Conservation (phyloP, 1,140 invertebrate species). For the Neotoxoptera formosana region DNA sequence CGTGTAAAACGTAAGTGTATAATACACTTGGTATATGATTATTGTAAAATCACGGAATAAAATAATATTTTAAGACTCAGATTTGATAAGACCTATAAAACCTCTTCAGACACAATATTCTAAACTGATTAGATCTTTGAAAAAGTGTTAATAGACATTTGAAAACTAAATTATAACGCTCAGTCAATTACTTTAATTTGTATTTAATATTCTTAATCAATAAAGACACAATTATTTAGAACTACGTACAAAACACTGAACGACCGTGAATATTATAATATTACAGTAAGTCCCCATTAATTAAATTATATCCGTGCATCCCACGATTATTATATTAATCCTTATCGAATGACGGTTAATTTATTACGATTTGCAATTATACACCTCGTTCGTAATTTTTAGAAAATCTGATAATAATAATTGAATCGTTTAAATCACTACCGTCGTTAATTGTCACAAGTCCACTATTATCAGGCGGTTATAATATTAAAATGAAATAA, state of each 20-base stretch:
- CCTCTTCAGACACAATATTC: not conserved
- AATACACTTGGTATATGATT: no score
- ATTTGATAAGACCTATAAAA: not conserved
- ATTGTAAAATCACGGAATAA: no score
- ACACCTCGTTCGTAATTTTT: not conserved
- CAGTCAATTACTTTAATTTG: not conserved
- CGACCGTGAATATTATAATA: not conserved
- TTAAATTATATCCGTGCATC: not conserved
- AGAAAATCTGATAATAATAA: not conserved
- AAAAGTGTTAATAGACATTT: not conserved
- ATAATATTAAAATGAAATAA: not conserved
- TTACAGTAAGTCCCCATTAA: not conserved
- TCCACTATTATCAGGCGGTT: not conserved
- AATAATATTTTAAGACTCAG: no score
- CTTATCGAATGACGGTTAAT: not conserved
- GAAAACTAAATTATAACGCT: not conserved
- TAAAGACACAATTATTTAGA: not conserved
- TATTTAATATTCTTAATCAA: not conserved
- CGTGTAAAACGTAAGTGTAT: no score
- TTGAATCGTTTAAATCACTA: not conserved
- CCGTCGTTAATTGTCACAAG: not conserved
- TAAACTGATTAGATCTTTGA: not conserved
- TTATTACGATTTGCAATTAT: not conserved
- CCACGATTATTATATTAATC: not conserved
- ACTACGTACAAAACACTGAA: not conserved